These are phyloP conservation scores for Chelonia mydas DNA, from an alignment of 2,797 vertebrate genomes.

Conservation along the genomic window DNA sequence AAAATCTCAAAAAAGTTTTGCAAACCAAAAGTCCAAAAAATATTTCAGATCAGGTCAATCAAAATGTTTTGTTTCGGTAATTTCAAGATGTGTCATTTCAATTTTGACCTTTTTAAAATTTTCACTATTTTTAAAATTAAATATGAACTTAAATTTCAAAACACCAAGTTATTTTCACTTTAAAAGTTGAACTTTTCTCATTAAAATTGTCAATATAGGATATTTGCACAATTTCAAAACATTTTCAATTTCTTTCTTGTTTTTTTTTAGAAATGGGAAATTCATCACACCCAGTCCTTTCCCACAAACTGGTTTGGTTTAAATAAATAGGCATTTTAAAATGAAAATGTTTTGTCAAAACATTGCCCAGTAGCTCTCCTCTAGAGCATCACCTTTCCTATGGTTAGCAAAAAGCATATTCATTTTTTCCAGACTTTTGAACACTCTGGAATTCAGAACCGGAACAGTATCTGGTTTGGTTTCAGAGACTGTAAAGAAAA, in stretches of 20 bases:
- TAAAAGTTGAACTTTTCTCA: not conserved
- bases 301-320: too few species aligned
- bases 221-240: too few species aligned
- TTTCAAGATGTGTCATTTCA: not conserved
- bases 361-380: not conserved
- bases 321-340: too few species aligned
- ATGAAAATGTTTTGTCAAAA: too few species aligned
- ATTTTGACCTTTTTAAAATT: conserved; percentile 10
- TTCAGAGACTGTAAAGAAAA: not conserved
- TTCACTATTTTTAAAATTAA: not conserved
- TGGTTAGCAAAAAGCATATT: not conserved
- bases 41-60: not conserved
- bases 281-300: too few species aligned
- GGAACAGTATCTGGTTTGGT: conserved; percentile 15
- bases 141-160: too few species aligned
- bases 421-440: conserved; percentile 35
- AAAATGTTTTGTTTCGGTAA: not conserved
- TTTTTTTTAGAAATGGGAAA: too few species aligned
- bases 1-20: not conserved
- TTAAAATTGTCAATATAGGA: not conserved
- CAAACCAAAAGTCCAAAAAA: not conserved
- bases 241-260: too few species aligned
- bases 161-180: not conserved
- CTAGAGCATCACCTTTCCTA: not conserved
- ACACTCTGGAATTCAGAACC: conserved; percentile 14